Evolutionary conservation across 2,888 invertebrate species (phyloP), one percentile per base, ranked within the genome.

Genomic region (Platypus cylindrus): DNA sequence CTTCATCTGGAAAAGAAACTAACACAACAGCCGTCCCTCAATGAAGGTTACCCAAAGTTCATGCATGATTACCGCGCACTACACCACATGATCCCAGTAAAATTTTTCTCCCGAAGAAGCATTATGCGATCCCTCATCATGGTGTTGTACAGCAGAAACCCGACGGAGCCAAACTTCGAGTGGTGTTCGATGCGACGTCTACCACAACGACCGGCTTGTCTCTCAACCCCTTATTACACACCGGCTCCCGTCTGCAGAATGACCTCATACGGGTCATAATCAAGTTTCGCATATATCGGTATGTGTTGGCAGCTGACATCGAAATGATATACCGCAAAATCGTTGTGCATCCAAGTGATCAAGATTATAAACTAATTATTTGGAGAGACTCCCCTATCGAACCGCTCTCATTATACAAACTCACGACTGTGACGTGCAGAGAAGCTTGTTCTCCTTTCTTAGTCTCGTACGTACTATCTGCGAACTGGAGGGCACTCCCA

Each of bases 1-100:
- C 17, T 28, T 7, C 15, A 28, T 15, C 30, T 41, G 5, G 41
- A 41, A 35, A 18, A 30, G 11, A 16, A 32, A 30, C 26, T 38
- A 13, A 9, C 25, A 23, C 13, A 15, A 13, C 23, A 41, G 15
- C 36, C 32, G 9, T 5, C 12, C 9, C 7, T 40, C 4, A 17
- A 33, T 30, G 13, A 17, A 15, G 32, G 26, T 12, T 40, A 40
- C 24, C 30, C 28, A 13, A n/a, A 23, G 1, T 29, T 38, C 18
- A 30, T 38, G 24, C 12, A 30, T 12, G 30, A 38, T 12, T 38
- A 36, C 32, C 12, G 31, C 2, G 23, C 15, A 24, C 11, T 29
- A 8, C 22, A 30, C 12, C 38, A 38, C 18, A 35, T 38, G 38
- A 5, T 28, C 2, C 17, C 18, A 13, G 7, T 5, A 24, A 11